Evolutionary conservation across 1,140 invertebrate genomes (phyloP).

Genomic region (Listronotus bonariensis): DNA sequence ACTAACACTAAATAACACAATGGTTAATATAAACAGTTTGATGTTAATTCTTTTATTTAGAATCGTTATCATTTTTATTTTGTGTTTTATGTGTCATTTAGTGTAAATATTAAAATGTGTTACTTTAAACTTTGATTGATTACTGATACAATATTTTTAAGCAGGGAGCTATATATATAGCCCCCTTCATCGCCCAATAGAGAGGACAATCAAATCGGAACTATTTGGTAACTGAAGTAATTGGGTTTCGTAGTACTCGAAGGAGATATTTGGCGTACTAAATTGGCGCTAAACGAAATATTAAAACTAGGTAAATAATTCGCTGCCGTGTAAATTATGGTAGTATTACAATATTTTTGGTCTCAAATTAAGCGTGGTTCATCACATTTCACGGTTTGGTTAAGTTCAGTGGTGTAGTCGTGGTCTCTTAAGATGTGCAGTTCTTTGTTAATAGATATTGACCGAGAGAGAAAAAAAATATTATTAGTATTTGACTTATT

Average conservation of each 20-base stretch:
- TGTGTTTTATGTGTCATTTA: slow-evolving; percentile 12
- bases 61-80: slow-evolving; percentile 1
- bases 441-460: too few species aligned
- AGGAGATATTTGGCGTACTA: slow-evolving; percentile 20
- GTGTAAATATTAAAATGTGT: slow-evolving; percentile 3
- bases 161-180: slow-evolving; percentile 23
- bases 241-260: slow-evolving; percentile 14
- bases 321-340: slow-evolving; percentile 13
- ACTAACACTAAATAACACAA: slow-evolving; percentile 25
- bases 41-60: background rate
- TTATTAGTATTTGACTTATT: too few species aligned
- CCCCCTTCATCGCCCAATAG: slow-evolving; percentile 2
- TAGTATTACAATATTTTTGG: slow-evolving; percentile 26
- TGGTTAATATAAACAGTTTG: background rate
- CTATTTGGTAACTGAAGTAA: slow-evolving; percentile 31
- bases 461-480: too few species aligned
- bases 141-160: slow-evolving; percentile 24
- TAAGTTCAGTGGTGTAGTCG: slow-evolving; percentile 18
- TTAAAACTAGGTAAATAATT: slow-evolving; percentile 26
- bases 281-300: slow-evolving; percentile 26
- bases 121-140: slow-evolving; percentile 3
- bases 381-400: slow-evolving; percentile 28
- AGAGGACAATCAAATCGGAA: slow-evolving; percentile 12
- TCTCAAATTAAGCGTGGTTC: slow-evolving; percentile 26
- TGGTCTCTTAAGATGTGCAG: background rate